Base-by-base conservation (phyloP, 1,140 invertebrate genomes). In the Micrasema minimum region DNA sequence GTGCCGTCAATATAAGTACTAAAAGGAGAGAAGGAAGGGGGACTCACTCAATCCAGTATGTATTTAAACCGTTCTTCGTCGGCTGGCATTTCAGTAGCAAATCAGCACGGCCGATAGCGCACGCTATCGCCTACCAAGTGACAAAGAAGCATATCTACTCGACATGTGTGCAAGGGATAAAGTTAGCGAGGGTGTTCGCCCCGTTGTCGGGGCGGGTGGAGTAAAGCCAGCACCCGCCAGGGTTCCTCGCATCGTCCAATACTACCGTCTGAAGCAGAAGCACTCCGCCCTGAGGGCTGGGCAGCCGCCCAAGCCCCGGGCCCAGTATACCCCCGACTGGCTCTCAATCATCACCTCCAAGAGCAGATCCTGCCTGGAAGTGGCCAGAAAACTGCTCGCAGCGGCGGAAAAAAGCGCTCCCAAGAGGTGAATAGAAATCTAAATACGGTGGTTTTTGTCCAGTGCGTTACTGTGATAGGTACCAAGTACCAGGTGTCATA, bases 141-240 rank as follows among this genome's bases (percentile, higher is more conserved):
- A 59, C 10, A 10, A 14, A 53, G 26, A 31, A 35, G 51, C 31
- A n/a, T n/a, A 64, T 18, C 23, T 26, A 23, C 7, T 43, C n/a
- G 23, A 71, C 22, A 75, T 75, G 73, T 75, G 73, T 35, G 73
- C 73, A 12, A 59, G 69, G n/a, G 73, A 75, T 45, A 75, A 68
- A 37, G 61, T 50, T 5, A 45, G 35, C 18, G 66, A 65, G 20
- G 61, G 57, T 4, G 10, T 66, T 23, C 5, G 31, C 64, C 16
- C 66, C 10, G 51, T 62, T 3, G 55, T 4, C 11, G 20, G 4
- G 5, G 23, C 43, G 10, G 26, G 22, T n/a, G 45, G 35, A 41
- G 53, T 12, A 18, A 23, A 3, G 20, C 5, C 71, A 48, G 26
- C 38, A 46, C 57, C 16, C 46, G 31, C 11, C 11, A 69, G 53